Base-by-base conservation (phyloP, 64 coral and sea anemone species). In the Stylophora pistillata region DNA sequence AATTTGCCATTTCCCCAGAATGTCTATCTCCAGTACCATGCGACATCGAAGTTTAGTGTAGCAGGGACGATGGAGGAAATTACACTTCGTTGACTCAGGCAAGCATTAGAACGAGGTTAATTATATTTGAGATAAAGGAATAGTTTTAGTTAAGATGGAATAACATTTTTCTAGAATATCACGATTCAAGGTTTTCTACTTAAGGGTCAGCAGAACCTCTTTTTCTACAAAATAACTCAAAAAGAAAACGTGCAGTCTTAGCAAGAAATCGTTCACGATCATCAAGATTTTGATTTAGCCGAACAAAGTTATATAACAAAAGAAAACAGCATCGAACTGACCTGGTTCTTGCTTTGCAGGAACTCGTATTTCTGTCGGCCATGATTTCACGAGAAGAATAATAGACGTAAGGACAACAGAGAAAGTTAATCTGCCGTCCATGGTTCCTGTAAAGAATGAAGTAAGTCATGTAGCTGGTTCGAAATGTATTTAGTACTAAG, bases 381-480 rank as follows among this genome's bases (percentile, higher is more conserved):
- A 69, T 53, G 80, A 41, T 68, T 37, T 63, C n/a, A 25, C 80
- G 23, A 70, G 47, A 25, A 84, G 20, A 53, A 84, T 69, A 23
- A 84, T 18, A 60, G 60, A 84, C 5, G 80, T 69, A 11, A 84
- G 18, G 14, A 70, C 37, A 54, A 84, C 23, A 63, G 61, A 53
- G 34, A 84, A 14, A 26, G 62, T 41, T 69, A 84, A 20, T 65
- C 80, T 84, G 30, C 60, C 9, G 15, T 84, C 80, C 80, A 84
- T 84, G 63, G n/a, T 69, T 63, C 20, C 80, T 84, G 32, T 25
- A 37, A 69, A 84, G 23, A n/a, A 64, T 13, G 17, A 84, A 68
- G 23, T 13, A 10, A 34, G 23, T 3, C 10, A 17, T 52, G 2
- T 20, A 16, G 33, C 34, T 54, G 20, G 23, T 53, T 26, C 0